Conservation (phyloP, 2,113 vertebrate genomes). For the Galeopterus variegatus region DNA sequence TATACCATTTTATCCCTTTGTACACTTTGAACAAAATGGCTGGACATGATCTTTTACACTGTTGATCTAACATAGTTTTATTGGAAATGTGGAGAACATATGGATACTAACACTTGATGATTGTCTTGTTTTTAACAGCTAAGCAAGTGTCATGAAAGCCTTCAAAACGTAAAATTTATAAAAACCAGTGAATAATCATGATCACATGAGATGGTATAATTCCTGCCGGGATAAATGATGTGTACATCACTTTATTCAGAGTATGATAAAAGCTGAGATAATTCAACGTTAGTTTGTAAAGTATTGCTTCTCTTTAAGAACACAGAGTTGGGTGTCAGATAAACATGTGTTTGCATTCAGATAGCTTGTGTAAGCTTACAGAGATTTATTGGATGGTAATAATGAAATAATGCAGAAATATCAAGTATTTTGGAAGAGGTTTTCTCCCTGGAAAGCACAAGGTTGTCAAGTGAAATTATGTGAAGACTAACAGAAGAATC, state of each 20-base stretch:
- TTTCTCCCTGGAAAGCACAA: not conserved
- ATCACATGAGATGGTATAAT: not conserved
- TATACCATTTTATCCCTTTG: not conserved
- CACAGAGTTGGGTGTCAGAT: not conserved
- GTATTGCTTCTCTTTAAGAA: not conserved
- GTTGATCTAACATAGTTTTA: not conserved
- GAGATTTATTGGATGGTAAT: not conserved
- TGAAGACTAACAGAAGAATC: not conserved
- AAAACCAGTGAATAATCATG: not conserved
- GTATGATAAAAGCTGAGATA: not conserved
- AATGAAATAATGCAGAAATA: not conserved
- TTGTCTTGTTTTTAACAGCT: not conserved
- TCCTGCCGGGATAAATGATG: not conserved
- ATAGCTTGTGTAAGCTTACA: not conserved
- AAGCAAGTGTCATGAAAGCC: not conserved
- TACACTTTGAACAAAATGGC: constrained; percentile 6
- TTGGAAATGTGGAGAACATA: constrained; percentile 6
- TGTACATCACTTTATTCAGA: not conserved
- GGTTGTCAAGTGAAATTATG: not conserved
- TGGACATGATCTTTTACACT: not conserved
- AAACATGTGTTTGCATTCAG: not conserved
- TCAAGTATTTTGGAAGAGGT: not conserved
- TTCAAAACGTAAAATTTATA: constrained; percentile 22
- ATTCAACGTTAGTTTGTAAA: not conserved
- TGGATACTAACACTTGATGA: not conserved